Conservation (phyloP, 2,888 invertebrate species). For the Leptura quadrifasciata region DNA sequence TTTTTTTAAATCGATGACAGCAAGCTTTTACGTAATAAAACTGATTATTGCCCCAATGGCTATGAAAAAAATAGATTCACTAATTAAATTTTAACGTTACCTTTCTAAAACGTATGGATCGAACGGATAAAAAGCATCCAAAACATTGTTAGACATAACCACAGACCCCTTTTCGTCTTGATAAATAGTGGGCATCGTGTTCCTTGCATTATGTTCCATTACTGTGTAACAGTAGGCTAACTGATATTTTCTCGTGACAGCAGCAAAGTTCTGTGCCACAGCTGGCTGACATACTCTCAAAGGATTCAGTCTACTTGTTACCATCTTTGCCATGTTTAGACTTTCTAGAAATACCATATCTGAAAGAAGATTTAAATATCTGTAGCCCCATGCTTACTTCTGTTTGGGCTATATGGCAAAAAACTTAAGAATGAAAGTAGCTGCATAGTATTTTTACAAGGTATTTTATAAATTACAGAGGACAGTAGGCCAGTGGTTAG, state of each 20-base stretch:
- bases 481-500: too few relatives aligned
- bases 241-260: slow-evolving; percentile 88
- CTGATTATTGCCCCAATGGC: too few relatives aligned
- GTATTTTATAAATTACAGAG: too few relatives aligned
- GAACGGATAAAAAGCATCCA: slow-evolving; percentile 88
- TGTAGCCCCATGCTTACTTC: too few relatives aligned
- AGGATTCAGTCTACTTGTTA: slow-evolving; percentile 92
- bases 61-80: too few relatives aligned
- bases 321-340: slow-evolving; percentile 89
- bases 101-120: slow-evolving; percentile 88
- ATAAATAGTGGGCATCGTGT: slow-evolving; percentile 77
- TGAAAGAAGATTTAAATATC: slow-evolving; percentile 70
- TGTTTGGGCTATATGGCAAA: too few relatives aligned
- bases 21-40: too few relatives aligned
- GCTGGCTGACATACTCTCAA: slow-evolving; percentile 86
- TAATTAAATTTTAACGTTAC: slow-evolving; percentile 68
- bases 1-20: too few relatives aligned
- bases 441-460: too few relatives aligned
- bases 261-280: slow-evolving; percentile 87
- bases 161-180: slow-evolving; percentile 73
- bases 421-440: too few relatives aligned
- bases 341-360: slow-evolving; percentile 87
- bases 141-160: slow-evolving; percentile 71
- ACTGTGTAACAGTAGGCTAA: slow-evolving; percentile 94
- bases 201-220: slow-evolving; percentile 88